Conservation (phyloP, 2,888 invertebrate species). For the Stenichneumon culpator region DNA sequence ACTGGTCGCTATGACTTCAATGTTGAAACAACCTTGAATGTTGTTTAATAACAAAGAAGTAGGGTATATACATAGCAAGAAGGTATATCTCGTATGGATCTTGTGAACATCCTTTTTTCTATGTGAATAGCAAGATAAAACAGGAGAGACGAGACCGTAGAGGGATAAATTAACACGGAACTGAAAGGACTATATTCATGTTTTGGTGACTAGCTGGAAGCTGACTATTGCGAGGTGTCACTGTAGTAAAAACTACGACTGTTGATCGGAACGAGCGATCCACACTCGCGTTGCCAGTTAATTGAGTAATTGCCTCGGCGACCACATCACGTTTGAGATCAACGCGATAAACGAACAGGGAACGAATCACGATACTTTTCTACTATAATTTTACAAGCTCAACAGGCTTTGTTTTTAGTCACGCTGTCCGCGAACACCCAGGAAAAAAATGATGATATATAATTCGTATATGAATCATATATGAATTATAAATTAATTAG, state of each 20-base stretch:
- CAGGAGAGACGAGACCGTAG: no score
- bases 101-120: no score
- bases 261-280: neutral
- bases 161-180: no score
- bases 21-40: no score
- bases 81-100: no score
- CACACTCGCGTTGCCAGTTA: constrained; percentile 1
- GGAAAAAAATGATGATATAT: neutral
- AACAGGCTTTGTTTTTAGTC: constrained; percentile 5
- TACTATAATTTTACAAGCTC: constrained; percentile 29
- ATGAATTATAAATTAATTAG: neutral
- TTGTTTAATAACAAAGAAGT: no score
- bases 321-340: constrained; percentile 32
- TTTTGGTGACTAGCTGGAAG: no score
- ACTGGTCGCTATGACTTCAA: no score
- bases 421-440: neutral
- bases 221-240: neutral
- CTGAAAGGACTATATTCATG: no score
- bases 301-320: constrained; percentile 43
- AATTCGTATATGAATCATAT: neutral
- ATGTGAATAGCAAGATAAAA: no score
- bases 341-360: constrained; percentile 40
- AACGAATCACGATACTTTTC: constrained; percentile 51
- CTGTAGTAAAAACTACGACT: neutral
- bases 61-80: no score